Base-by-base conservation (phyloP, 2,797 vertebrate species). In the Semaprochilodus insignis region DNA sequence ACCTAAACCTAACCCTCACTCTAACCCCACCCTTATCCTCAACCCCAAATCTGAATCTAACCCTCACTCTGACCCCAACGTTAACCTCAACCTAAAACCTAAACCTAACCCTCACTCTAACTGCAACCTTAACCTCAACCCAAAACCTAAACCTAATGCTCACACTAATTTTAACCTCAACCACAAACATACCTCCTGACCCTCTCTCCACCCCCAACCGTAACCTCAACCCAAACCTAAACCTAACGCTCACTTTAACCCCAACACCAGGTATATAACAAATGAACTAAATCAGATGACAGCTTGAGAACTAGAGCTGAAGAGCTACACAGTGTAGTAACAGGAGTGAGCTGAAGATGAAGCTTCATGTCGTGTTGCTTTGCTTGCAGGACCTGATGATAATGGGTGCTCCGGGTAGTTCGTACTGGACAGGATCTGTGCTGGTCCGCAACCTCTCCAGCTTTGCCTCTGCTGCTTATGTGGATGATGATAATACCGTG, bases 341-440 rank as follows among this genome's bases (percentile, higher is more conserved):
- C 52, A 54, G 17, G 17, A 54, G 16, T 54, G 2, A 54, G 5
- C 40, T 51, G 36, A 21, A 25, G 19, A 4, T 40, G 60, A 31
- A 31, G 31, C 54, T 44, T 44, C 11, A 48, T 69, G 54, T 31
- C 13, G 16, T 21, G 19, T 1, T 62, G 55, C 7, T 66, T 25
- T 78, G 62, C 44, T 71, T 92, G 62, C 85, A 99, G 98, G 96
- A 98, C 87, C 93, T 98, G 91, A 96, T 99, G 88, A 95, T 99
- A 87, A 96, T 99, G 95, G 98, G 98, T 78, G 97, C 97, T 27
- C 98, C 98, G 0, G 98, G 98, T 87, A 96, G 97, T 0, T 95
- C 88, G 69, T 98, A 97, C 76, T 99, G 98, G 98, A 97, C 96
- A 0, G 98, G 98, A 27, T 97, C 98, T 27, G 89, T 99, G 81